phyloP scores from a whole-genome alignment of 2,113 vertebrate genomes.

The Brachyistius frenatus region DNA sequence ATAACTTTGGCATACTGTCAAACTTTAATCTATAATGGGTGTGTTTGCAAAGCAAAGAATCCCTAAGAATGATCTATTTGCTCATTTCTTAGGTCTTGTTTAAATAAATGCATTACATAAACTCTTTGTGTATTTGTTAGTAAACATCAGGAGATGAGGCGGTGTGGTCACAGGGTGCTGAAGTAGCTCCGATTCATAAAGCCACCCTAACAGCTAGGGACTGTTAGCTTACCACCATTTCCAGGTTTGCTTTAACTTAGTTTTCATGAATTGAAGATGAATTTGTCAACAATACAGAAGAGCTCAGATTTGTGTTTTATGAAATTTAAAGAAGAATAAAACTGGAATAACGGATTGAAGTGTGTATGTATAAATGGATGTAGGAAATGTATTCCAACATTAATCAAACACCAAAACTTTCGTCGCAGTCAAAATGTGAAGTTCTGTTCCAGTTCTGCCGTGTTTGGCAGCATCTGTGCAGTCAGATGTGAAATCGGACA shows the following conservation, averaged over 20 bases:
- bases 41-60: constrained; percentile 97
- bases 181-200: constrained; percentile 54
- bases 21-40: constrained; percentile 86
- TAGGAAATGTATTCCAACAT: background rate
- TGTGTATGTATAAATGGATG: background rate
- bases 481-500: constrained; percentile 11
- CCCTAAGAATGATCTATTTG: constrained; percentile 97
- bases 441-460: background rate
- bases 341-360: background rate
- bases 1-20: constrained; percentile 86
- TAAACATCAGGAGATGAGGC: constrained; percentile 95
- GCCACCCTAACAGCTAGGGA: constrained; percentile 22
- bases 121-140: constrained; percentile 96
- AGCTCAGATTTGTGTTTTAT: background rate
- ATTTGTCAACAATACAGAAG: constrained; percentile 16
- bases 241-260: constrained; percentile 22
- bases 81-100: constrained; percentile 97
- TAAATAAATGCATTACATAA: constrained; percentile 98
- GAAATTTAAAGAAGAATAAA: background rate
- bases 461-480: constrained; percentile 6
- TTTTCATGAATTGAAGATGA: constrained; percentile 22
- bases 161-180: constrained; percentile 76
- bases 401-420: background rate
- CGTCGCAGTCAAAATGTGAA: background rate
- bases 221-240: constrained; percentile 28